Evolutionary conservation across 2,888 invertebrate species (phyloP), one percentile per base, ranked within the genome.

Genomic region (Macrophya annulata): DNA sequence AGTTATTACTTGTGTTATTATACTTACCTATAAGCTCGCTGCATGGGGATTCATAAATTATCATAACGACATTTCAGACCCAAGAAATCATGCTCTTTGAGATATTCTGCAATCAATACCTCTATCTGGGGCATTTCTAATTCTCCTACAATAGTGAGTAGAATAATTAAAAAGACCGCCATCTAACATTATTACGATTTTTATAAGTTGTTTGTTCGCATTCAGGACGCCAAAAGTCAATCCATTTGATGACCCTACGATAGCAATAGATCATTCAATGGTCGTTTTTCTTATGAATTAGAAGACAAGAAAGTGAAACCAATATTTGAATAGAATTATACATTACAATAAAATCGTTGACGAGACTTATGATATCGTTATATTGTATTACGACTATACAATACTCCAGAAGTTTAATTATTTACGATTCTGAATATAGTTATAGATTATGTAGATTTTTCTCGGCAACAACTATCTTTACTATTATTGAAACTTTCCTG

Each of bases 1-100:
- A 45, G 21, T 74, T 45, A 74, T 45, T 74, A 45, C 72, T 45
- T 74, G 45, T 45, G 72, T 74, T 74, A 45, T 74, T 10, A 71
- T 62, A 37, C 65, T 68, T 8, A 37, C 65, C 31, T 8, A 37
- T 68, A 68, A 31, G 31, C 65, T 68, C 31, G 31, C 65, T 9
- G 45, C 9, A 15, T 12, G n/a, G 37, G 43, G n/a, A 45, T 45
- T 9, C 45, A 10, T 8, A 43, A 4, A 4, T 10, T 25, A 74
- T 37, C 31, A 37, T 17, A 68, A 68, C 31, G 9, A 4, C 25
- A 37, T 25, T 31, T 1, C 5, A 37, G 68, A 68, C 17, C 62
- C 21, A 25, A 25, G 25, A 9, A 3, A 37, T 68, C 37, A 25
- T 37, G 37, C 17, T 6, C 37, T 68, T 37, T 15, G 37, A 37